These are phyloP conservation scores for Lasiurus borealis DNA, from an alignment of 2,113 vertebrate genomes.

Conservation along the genomic window DNA sequence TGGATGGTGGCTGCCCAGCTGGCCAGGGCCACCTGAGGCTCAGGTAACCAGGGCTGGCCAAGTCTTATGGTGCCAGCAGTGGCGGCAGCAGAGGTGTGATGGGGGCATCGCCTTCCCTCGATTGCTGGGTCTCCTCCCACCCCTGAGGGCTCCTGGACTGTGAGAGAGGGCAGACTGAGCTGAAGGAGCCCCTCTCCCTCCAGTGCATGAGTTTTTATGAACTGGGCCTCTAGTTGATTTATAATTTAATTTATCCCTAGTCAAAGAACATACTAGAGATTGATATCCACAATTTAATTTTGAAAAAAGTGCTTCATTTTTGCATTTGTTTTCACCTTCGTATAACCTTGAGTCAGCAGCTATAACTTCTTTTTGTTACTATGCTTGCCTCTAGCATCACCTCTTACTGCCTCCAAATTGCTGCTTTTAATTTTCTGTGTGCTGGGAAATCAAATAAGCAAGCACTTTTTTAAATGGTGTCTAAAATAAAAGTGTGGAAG, in stretches of 20 bases:
- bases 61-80: too few species aligned
- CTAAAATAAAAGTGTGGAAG: conserved; percentile 24
- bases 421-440: conserved; percentile 65
- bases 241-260: neutral
- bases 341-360: neutral
- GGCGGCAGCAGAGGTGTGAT: too few species aligned
- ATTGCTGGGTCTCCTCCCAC: too few species aligned
- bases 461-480: conserved; percentile 1
- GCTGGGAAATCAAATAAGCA: conserved; percentile 60
- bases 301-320: neutral
- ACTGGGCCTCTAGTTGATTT: neutral
- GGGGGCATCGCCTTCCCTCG: too few species aligned
- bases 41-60: too few species aligned
- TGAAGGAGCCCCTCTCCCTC: too few species aligned
- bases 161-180: too few species aligned
- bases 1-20: too few species aligned
- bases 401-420: conserved; percentile 37
- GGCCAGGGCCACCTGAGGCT: too few species aligned
- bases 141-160: too few species aligned
- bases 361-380: conserved; percentile 16
- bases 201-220: too few species aligned
- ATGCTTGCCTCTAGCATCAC: neutral
- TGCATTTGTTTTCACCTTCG: neutral
- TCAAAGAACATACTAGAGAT: neutral
- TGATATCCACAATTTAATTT: neutral